Percentiles rank a stretch among this genome's conserved stretches.
Evolutionary conservation across 1,140 invertebrate species (phyloP).

Genomic region (Pseudomyrmex sp.): DNA sequence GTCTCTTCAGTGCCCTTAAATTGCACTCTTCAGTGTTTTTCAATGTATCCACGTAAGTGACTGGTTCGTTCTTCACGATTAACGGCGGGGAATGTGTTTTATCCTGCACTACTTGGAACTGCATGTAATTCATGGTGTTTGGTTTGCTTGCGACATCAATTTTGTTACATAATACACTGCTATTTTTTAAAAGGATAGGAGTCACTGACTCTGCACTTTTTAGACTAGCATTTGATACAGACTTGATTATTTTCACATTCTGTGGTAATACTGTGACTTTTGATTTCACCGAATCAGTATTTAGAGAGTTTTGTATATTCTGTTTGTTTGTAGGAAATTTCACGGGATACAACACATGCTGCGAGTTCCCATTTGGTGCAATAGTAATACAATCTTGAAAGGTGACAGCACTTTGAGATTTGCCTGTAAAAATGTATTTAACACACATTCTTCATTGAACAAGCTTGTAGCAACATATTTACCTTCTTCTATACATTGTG

Average conservation of each 20-base stretch:
- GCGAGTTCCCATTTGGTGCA: slow-evolving; percentile 81
- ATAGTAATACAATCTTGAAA: slow-evolving; percentile 85
- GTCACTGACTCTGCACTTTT: slow-evolving; percentile 29
- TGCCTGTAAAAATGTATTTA: slow-evolving; percentile 73
- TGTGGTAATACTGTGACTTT: slow-evolving; percentile 59
- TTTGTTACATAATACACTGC: slow-evolving; percentile 46
- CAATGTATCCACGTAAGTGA: slow-evolving; percentile 72
- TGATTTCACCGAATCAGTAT: slow-evolving; percentile 62
- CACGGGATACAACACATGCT: slow-evolving; percentile 70
- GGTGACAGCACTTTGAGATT: slow-evolving; percentile 82
- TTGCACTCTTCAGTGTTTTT: slow-evolving; percentile 75
- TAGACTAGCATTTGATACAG: slow-evolving; percentile 66
- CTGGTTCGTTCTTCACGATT: slow-evolving; percentile 78
- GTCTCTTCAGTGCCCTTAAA: slow-evolving; percentile 90
- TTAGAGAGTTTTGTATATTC: slow-evolving; percentile 68
- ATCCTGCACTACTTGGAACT: slow-evolving; percentile 74
- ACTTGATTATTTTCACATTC: slow-evolving; percentile 70
- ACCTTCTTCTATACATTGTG: slow-evolving; percentile 46
- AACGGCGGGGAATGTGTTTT: slow-evolving; percentile 75
- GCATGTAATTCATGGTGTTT: slow-evolving; percentile 39
- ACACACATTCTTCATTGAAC: not conserved
- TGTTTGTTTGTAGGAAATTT: slow-evolving; percentile 67
- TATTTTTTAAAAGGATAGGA: slow-evolving; percentile 64
- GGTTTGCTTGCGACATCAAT: slow-evolving; percentile 72
- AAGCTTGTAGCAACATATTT: slow-evolving; percentile 22